Conservation (phyloP, 2,888 invertebrate genomes). For the Chironomus riparius region DNA sequence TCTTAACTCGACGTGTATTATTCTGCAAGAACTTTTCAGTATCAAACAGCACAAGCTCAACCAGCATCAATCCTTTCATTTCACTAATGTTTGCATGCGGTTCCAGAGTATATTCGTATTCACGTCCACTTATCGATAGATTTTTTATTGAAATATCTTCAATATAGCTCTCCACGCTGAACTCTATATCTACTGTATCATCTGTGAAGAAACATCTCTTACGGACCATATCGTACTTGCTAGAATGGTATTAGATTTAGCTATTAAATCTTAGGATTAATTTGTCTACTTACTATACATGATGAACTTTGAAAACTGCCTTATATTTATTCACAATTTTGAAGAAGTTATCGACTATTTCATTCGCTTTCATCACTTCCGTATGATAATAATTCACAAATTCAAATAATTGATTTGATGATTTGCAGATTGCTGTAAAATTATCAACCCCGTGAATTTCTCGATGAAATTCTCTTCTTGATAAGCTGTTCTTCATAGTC, state of each 20-base stretch:
- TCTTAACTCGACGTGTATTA: no score
- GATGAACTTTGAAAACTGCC: neutral
- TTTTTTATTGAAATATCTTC: neutral
- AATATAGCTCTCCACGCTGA: neutral
- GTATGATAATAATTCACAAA: constrained; percentile 5
- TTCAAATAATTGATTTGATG: neutral
- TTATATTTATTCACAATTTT: neutral
- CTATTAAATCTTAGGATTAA: no score
- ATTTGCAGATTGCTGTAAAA: neutral
- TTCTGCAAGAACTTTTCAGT: neutral
- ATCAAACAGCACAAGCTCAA: constrained; percentile 1
- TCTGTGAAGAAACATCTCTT: no score
- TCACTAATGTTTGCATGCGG: neutral
- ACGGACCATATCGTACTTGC: no score
- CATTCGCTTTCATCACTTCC: neutral
- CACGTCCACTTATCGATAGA: neutral
- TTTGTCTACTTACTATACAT: neutral
- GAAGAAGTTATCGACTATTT: neutral
- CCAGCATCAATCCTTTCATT: neutral
- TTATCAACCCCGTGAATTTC: neutral
- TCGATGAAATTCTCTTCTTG: neutral
- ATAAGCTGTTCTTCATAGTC: neutral
- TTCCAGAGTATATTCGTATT: neutral
- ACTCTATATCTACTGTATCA: neutral
- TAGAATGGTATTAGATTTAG: neutral